Evolutionary conservation across 2,888 invertebrate species (phyloP), one percentile per base, ranked within the genome.

Genomic region (Netelia fuscicornis): DNA sequence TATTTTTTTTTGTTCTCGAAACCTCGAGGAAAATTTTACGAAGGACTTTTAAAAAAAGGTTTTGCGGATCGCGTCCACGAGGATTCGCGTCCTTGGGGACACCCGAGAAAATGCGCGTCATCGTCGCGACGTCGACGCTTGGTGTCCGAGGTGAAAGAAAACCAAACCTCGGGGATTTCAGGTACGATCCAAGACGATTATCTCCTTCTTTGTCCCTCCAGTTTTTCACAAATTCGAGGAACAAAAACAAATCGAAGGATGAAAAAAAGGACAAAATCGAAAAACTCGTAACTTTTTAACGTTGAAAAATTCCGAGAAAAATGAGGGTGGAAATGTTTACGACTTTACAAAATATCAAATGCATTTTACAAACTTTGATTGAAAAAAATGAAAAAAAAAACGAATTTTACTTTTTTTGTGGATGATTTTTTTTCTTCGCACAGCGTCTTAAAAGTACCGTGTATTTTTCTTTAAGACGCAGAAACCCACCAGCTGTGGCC

Each of bases 401-500:
- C 3, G 5, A 30, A 30, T 2, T 30, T 30, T 30, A 2, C 3
- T 30, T 30, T 30, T 30, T 30, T 2, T 30, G 3, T 30, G 17
- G 0, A 17, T 17, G 17, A 17, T 30, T 30, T 30, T 30, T 5
- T 30, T 30, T 5, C 5, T 30, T 30, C 3, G 30, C 30, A 3
- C 6, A 3, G 17, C 17, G 17, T 17, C 17, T 75, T 52, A 68
- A 17, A 64, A 74, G 42, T 25, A 42, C 5, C 2, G n/a, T 44
- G 52, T 30, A 78, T 78, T 68, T 60, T 68, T 68, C 48, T 2
- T 23, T 60, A 52, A 60, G 68, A 20, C 20, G n/a, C 25, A 65
- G 17, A 17, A 83, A 90, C 94, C 89, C 94, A 95, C 95, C 95
- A 95, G 92, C 92, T 95, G 94, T 23, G 95, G 95, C 95, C 95